Conservation (phyloP, 2,113 vertebrate species). For the Psophia crepitans region DNA sequence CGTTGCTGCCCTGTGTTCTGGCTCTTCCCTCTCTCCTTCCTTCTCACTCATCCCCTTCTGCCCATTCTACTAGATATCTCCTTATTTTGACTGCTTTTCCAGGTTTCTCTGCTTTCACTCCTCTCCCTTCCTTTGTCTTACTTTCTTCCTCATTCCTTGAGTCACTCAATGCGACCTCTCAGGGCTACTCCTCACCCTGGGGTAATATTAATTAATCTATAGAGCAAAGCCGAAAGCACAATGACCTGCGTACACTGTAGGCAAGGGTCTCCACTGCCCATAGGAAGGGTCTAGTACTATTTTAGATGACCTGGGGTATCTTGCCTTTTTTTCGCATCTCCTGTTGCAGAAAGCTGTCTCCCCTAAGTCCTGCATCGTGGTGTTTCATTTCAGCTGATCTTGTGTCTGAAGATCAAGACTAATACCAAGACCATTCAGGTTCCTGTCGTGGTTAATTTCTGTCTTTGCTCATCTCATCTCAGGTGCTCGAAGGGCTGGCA, state of each 20-base stretch:
- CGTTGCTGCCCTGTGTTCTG: rapidly evolving
- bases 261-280: not conserved
- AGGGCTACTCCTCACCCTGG: not conserved
- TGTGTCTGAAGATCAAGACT: not conserved
- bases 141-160: not conserved
- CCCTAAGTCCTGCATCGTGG: not conserved
- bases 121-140: not conserved
- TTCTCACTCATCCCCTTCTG: not conserved
- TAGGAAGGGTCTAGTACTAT: not conserved
- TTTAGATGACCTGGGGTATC: not conserved
- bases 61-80: not conserved
- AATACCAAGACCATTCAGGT: not conserved
- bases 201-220: not conserved
- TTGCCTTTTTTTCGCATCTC: not conserved
- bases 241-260: not conserved
- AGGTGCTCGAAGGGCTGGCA: not conserved
- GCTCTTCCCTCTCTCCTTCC: not conserved
- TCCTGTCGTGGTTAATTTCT: not conserved
- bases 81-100: not conserved
- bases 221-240: not conserved
- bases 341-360: not conserved
- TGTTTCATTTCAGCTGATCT: not conserved
- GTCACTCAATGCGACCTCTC: not conserved
- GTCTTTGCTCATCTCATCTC: not conserved
- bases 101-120: not conserved